These are phyloP conservation scores for Temnothorax nylanderi DNA, from an alignment of 1,140 invertebrate genomes.

Conservation along the genomic window DNA sequence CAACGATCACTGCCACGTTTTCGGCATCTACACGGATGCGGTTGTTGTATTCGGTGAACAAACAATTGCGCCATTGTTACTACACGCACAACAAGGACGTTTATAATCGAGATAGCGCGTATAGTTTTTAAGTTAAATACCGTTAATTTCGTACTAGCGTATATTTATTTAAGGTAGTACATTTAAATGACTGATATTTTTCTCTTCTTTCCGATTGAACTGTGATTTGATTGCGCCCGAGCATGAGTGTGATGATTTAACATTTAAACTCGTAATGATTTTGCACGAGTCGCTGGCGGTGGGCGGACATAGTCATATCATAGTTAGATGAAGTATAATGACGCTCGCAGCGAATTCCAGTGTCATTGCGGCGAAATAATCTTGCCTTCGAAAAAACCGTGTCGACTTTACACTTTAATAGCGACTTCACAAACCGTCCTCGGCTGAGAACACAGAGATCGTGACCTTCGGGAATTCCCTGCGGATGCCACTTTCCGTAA, in stretches of 20 bases:
- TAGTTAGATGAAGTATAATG: conserved; percentile 77
- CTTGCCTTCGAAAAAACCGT: conserved; percentile 45
- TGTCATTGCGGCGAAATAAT: conserved; percentile 57
- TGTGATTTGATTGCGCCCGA: conserved; percentile 75
- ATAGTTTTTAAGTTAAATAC: conserved; percentile 43
- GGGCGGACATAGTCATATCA: conserved; percentile 84
- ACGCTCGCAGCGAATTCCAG: conserved; percentile 78
- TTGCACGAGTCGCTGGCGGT: conserved; percentile 72
- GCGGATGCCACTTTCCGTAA: conserved; percentile 76
- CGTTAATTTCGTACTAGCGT: conserved; percentile 35
- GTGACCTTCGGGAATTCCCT: conserved; percentile 69
- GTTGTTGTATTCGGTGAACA: conserved; percentile 39
- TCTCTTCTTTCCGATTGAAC: conserved; percentile 63
- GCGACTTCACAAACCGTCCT: conserved; percentile 66
- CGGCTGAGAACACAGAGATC: conserved; percentile 42
- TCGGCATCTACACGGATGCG: conserved; percentile 38
- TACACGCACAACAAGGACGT: conserved; percentile 25
- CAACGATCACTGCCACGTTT: conserved; percentile 63
- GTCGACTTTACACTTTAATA: conserved; percentile 48
- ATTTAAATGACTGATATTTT: conserved; percentile 67
- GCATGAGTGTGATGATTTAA: conserved; percentile 52
- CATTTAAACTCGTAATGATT: conserved; percentile 53
- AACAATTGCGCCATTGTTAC: conserved; percentile 41
- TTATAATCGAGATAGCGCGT: conserved; percentile 40
- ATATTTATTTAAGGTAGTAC: conserved; percentile 71